A percentile compares a stretch with the other conserved stretches of the same genome.
Conservation (phyloP, 2,888 invertebrate species). For the Spodoptera littoralis region DNA sequence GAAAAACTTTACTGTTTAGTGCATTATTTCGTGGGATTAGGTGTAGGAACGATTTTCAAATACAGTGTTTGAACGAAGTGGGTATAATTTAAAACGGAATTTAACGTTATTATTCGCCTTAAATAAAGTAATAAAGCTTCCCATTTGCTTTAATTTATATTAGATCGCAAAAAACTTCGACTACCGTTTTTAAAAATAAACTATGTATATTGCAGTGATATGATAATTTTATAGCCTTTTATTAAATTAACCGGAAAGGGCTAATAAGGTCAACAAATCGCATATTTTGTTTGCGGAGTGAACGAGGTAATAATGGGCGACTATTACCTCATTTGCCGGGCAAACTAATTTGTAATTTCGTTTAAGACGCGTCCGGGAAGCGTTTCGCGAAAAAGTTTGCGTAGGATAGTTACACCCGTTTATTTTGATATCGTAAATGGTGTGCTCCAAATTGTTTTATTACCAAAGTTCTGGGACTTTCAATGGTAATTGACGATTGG, state of each 20-base stretch:
- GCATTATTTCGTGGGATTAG: not conserved
- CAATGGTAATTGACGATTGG: too few species aligned
- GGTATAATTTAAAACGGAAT: not conserved
- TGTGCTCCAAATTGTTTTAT: conserved; percentile 1
- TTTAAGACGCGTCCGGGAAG: conserved; percentile 29
- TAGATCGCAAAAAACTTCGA: too few species aligned
- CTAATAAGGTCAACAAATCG: conserved; percentile 41
- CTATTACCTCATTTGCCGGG: conserved; percentile 42
- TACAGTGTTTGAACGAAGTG: not conserved
- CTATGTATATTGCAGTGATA: too few species aligned
- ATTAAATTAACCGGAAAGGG: conserved; percentile 24
- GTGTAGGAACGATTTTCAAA: too few species aligned
- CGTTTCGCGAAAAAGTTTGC: conserved; percentile 21
- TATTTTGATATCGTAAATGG: conserved; percentile 20
- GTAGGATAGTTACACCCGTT: conserved; percentile 20
- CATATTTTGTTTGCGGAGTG: conserved; percentile 41
- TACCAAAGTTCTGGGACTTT: conserved; percentile 2
- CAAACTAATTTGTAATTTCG: conserved; percentile 49
- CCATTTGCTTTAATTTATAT: too few species aligned
- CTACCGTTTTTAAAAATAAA: too few species aligned
- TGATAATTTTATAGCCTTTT: not conserved
- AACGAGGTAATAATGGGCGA: conserved; percentile 34
- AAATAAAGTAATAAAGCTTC: too few species aligned
- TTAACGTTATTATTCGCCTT: too few species aligned
- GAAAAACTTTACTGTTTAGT: not conserved